A percentile compares a stretch with the other conserved stretches of the same genome.
phyloP scores from a whole-genome alignment of 2,113 vertebrate genomes.

The Macaca mulatta region DNA sequence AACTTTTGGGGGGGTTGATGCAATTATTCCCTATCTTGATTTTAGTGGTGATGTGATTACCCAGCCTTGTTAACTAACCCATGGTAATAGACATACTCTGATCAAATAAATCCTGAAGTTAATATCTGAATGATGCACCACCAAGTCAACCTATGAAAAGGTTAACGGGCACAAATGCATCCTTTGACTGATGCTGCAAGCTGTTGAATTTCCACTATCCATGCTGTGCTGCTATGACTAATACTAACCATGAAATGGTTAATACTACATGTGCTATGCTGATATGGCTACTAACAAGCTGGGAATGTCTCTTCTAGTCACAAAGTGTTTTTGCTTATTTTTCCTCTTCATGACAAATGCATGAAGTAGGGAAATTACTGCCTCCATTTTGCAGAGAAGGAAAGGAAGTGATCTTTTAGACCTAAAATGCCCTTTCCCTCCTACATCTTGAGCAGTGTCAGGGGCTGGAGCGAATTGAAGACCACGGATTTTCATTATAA shows the following conservation, averaged over 20 bases:
- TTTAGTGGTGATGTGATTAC: neutral
- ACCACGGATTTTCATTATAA: neutral
- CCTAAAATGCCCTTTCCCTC: too few relatives aligned
- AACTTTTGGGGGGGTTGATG: neutral
- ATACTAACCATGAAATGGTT: too few relatives aligned
- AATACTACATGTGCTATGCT: neutral
- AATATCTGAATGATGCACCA: neutral
- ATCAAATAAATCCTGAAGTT: neutral
- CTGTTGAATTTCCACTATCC: fast-evolving
- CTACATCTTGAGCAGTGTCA: too few relatives aligned
- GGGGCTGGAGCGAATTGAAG: neutral
- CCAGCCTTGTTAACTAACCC: neutral
- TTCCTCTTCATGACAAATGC: neutral
- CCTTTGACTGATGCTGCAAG: neutral
- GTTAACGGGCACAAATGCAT: fast-evolving
- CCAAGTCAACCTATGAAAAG: too few relatives aligned
- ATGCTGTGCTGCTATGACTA: neutral
- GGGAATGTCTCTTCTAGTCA: neutral
- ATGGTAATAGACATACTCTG: neutral
- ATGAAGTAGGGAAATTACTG: too few relatives aligned
- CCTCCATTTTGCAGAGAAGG: neutral
- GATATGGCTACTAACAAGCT: fast-evolving
- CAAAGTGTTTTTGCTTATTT: too few relatives aligned
- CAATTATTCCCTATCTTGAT: neutral
- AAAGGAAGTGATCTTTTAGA: neutral